Base-by-base conservation (phyloP, 2,797 vertebrate genomes). In the Cephalopachus bancanus region DNA sequence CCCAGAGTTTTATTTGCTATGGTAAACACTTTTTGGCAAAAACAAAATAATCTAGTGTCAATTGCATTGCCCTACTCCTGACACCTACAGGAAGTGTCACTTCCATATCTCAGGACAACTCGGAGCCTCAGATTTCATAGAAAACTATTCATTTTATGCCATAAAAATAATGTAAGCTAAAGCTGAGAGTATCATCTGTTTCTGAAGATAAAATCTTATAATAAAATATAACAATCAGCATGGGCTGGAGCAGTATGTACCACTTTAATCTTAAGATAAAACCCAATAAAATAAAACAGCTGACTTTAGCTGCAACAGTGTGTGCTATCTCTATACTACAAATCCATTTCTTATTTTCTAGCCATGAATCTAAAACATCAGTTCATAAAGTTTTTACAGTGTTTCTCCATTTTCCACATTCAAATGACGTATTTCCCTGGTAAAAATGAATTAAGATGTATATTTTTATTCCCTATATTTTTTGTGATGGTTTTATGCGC, bases 251-350 rank as follows among this genome's bases (percentile, higher is more conserved):
- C 19, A 8, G 51, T 2, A 26, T 98, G 84, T 92, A 44, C 96
- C 95, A 86, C 96, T 98, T 98, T 97, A 92, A 97, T 98, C 93
- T 91, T 93, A 96, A 97, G 96, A 97, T 97, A 98, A 98, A 98
- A 97, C 97, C 92, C 95, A 97, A 97, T 98, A 98, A 98, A 95
- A 92, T 97, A 95, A 97, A 98, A 95, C 90, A 97, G 94, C 97
- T 97, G 97, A 98, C 97, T 97, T 81, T 93, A 98, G 83, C 96
- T 98, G 97, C 95, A 98, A 98, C 95, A 97, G 83, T 60, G 81
- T 95, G 96, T 97, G 93, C 97, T 97, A 96, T 98, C 96, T 97
- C 79, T 96, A 83, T 89, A 91, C 95, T 97, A 96, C 95, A 98
- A 98, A 98, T 97, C 96, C 97, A 83, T 97, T 97, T 96, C 91